A percentile compares a stretch with the other conserved stretches of the same genome.
phyloP scores from a whole-genome alignment of 2,797 vertebrate genomes.

The Phataginus tricuspis region DNA sequence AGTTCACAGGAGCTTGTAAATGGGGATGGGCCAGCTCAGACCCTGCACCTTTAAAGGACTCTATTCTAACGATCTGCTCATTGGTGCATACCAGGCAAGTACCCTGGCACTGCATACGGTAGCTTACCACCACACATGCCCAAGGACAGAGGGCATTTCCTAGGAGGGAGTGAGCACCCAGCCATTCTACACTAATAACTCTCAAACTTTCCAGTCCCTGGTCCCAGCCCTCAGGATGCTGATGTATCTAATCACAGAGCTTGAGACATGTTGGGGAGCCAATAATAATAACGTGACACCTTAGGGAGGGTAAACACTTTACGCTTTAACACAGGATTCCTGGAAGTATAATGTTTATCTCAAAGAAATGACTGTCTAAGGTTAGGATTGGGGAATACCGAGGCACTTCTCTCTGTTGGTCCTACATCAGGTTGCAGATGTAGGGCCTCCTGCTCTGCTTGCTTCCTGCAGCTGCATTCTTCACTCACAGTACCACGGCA shows the following conservation, averaged over 20 bases:
- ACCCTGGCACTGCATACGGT: background rate
- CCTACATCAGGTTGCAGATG: background rate
- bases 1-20: background rate
- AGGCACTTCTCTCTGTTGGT: slow-evolving; percentile 9
- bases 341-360: background rate
- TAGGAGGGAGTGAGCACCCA: background rate
- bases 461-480: background rate
- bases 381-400: background rate
- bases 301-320: background rate
- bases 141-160: background rate
- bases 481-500: background rate
- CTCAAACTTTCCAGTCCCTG: background rate
- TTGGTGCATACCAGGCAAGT: background rate
- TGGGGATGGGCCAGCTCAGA: background rate
- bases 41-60: background rate
- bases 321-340: slow-evolving; percentile 12
- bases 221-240: background rate
- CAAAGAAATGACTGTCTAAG: background rate
- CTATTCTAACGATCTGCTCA: background rate
- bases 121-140: background rate
- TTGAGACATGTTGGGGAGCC: background rate
- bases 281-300: background rate
- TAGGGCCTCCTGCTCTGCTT: background rate
- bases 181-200: background rate
- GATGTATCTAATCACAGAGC: background rate